Base-by-base conservation (phyloP, 2,888 invertebrate genomes). In the Sminthurides aquaticus region DNA sequence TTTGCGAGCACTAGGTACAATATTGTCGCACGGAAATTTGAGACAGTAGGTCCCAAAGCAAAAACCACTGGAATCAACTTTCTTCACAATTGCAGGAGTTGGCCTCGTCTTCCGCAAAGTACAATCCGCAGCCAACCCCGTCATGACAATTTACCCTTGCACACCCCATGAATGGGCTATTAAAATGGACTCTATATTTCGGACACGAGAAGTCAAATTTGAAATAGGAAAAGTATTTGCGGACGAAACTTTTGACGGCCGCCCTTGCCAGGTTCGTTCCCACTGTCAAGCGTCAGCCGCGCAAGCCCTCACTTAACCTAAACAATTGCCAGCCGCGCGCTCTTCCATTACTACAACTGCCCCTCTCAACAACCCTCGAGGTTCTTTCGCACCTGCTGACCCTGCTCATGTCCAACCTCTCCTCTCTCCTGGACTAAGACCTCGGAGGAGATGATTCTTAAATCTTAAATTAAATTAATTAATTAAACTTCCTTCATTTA, bases 31-130 rank as follows among this genome's bases (percentile, higher is more conserved):
- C n/a, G n/a, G n/a, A n/a, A n/a, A n/a, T 43, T n/a, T 15, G n/a
- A 15, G 11, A 43, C 11, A 15, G 48, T 43, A 11, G 11, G n/a
- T 43, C n/a, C n/a, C 8, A 15, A 52, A 52, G 52, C 52, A 20
- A 52, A 52, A 5, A 52, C 5, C 8, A n/a, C n/a, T n/a, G n/a
- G n/a, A n/a, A n/a, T n/a, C n/a, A n/a, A n/a, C n/a, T n/a, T n/a
- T n/a, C n/a, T n/a, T n/a, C n/a, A n/a, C n/a, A 43, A 48, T 48
- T 43, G 20, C 34, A 71, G 71, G 71, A 43, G 73, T 71, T 27
- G 73, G 73, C 18, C 60, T 67, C 26, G 71, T 73, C 15, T 67
- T 71, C 11, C 66, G 71, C 2, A 71, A 73, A 60, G 73, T 73
- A 8, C 67, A 67, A 52, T 60, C 63, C 15, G 71, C 67, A 3